phyloP scores from a whole-genome alignment of 2,113 vertebrate genomes.

The Caracal caracal region DNA sequence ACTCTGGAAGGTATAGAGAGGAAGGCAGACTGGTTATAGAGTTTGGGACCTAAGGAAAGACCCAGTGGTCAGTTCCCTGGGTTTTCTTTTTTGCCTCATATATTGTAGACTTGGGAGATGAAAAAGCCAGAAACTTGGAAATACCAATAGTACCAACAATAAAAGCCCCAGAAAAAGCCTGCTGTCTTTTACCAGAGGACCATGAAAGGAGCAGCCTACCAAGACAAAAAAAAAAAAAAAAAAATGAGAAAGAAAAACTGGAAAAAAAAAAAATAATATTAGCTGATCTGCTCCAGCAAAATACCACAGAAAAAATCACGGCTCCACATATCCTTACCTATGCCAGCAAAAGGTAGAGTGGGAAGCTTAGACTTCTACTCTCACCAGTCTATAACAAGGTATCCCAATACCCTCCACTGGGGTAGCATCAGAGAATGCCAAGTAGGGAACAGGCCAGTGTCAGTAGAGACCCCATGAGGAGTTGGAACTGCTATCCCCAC shows the following conservation, averaged over 20 bases:
- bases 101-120: background rate
- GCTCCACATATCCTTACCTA: background rate
- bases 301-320: background rate
- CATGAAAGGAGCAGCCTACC: background rate
- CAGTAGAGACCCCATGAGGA: background rate
- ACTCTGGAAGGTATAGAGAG: background rate
- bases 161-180: background rate
- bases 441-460: background rate
- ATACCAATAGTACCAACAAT: background rate
- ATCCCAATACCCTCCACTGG: background rate
- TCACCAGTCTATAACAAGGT: background rate
- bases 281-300: background rate
- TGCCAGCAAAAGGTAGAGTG: background rate
- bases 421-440: background rate
- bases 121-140: background rate
- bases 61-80: background rate
- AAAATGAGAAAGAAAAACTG: too few relatives aligned
- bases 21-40: background rate
- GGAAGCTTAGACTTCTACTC: background rate
- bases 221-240: background rate
- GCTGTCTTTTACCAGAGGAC: background rate
- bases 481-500: background rate
- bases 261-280: background rate
- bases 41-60: background rate
- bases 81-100: background rate